Evolutionary conservation across 2,113 vertebrate species (phyloP), one percentile per base, ranked within the genome.

Genomic region (Zosterops hypoxanthus): DNA sequence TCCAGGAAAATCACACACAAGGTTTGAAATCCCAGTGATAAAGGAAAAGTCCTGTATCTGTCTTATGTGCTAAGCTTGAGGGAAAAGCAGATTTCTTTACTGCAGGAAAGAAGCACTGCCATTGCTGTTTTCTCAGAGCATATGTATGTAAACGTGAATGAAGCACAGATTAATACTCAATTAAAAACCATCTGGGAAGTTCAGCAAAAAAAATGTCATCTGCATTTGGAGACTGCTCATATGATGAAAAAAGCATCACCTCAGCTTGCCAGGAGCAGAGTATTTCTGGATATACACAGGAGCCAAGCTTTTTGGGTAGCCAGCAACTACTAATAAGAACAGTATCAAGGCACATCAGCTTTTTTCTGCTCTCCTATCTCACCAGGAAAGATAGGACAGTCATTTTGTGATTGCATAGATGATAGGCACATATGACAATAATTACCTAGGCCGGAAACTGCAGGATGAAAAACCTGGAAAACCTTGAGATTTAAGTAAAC

Each of bases 101-200:
- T 12, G 36, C 25, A 65, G 61, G n/a, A 16, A 61, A 78, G n/a
- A 75, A n/a, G 25, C 42, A 29, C 16, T 23, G 13, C 9, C 42
- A 26, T 14, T 42, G 25, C 46, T 31, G 11, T 60, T 68, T 71
- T 31, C 42, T 36, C 24, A 36, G 34, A 55, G 9, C 6, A 4
- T 28, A 15, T 10, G 5, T n/a, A 42, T 6, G 9, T 29, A 75
- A 55, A 78, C 0, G 0, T 12, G 10, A 53, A 59, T 13, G 24
- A 71, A 66, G 18, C 42, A 79, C 25, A 66, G 16, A 21, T 6
- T 55, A 33, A 68, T n/a, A 46, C 25, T 24, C 33, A 72, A 14
- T 25, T 56, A 42, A 91, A 90, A 71, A 15, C 23, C 23, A 52
- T 7, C 28, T 50, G 60, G 42, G 12, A 87, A 82, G 9, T 56